phyloP scores from a whole-genome alignment of 2,797 vertebrate species.

The Cyclura pinguis region DNA sequence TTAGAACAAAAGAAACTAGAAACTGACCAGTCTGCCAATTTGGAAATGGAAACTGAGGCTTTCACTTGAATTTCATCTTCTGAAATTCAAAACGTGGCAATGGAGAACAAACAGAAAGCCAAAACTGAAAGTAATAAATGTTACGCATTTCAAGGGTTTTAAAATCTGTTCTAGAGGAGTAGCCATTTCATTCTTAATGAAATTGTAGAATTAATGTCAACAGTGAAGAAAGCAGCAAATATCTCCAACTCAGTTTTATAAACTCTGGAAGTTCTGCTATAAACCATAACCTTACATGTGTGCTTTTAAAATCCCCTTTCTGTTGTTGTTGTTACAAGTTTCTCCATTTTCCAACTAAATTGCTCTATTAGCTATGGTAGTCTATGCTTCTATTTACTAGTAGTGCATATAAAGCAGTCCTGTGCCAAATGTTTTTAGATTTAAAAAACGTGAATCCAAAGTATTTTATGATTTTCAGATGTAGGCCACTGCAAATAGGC shows the following conservation, averaged over 20 bases:
- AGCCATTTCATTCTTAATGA: background rate
- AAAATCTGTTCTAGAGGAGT: background rate
- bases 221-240: conserved; percentile 1
- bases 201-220: background rate
- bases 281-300: background rate
- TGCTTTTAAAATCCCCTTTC: too few relatives aligned
- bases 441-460: conserved; percentile 7
- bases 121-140: background rate
- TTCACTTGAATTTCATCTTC: background rate
- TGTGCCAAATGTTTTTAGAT: background rate
- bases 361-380: background rate
- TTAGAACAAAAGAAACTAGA: background rate
- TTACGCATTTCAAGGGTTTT: too few relatives aligned
- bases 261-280: background rate
- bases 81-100: background rate
- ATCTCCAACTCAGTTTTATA: background rate
- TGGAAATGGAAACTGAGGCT: background rate
- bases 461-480: too few relatives aligned
- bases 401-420: conserved; percentile 40
- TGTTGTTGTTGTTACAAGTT: too few relatives aligned
- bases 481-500: too few relatives aligned
- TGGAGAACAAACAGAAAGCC: background rate
- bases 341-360: background rate
- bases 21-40: background rate
- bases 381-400: conserved; percentile 49